Conservation (phyloP, 2,888 invertebrate species). For the Mellilla xanthometata region DNA sequence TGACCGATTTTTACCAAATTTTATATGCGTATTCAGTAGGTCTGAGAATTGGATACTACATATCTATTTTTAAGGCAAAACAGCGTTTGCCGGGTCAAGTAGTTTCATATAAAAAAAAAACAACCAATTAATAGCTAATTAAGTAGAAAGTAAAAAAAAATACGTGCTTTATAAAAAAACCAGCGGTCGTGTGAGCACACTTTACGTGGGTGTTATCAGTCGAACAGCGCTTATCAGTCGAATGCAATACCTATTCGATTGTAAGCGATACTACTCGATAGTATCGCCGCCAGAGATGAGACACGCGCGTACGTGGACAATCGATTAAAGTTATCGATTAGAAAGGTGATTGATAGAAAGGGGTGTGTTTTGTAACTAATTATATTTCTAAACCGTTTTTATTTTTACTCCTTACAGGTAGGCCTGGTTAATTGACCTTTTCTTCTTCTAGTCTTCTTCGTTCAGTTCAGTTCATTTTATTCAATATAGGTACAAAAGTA, state of each 20-base stretch:
- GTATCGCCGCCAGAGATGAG: conserved; percentile 11
- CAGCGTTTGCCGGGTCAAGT: too few relatives aligned
- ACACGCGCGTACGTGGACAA: conserved; percentile 44
- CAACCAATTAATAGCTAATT: neutral
- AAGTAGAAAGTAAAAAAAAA: neutral
- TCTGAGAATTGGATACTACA: too few relatives aligned
- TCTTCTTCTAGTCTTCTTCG: too few relatives aligned
- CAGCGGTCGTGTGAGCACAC: neutral
- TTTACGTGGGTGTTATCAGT: conserved; percentile 9
- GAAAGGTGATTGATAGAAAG: conserved; percentile 5
- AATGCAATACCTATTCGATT: conserved; percentile 12
- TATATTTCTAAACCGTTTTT: neutral
- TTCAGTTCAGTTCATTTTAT: too few relatives aligned
- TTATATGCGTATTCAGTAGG: too few relatives aligned
- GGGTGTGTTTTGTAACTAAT: conserved; percentile 4
- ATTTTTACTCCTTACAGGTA: too few relatives aligned
- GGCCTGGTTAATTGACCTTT: too few relatives aligned
- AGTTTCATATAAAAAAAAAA: too few relatives aligned
- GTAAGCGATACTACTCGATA: conserved; percentile 15
- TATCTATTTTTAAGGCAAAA: too few relatives aligned
- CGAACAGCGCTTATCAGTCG: conserved; percentile 18
- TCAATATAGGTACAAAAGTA: too few relatives aligned
- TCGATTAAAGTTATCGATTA: conserved; percentile 8
- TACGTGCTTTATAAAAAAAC: conserved; percentile 6
- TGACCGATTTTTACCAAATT: too few relatives aligned